phyloP scores from a whole-genome alignment of 2,888 invertebrate genomes.

The Dendrolimus pini region DNA sequence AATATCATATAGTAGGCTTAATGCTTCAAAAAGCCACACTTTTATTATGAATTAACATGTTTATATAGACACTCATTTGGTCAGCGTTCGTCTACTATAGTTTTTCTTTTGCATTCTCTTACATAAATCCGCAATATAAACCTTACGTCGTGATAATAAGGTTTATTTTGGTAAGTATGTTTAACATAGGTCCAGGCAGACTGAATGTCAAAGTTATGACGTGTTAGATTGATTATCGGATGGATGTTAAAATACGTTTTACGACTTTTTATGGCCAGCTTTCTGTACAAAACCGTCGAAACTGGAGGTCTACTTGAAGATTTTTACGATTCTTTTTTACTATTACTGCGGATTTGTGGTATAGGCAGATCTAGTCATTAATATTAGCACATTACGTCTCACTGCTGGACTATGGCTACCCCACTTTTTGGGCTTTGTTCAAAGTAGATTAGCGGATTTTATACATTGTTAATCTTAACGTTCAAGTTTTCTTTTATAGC shows the following conservation, averaged over 20 bases:
- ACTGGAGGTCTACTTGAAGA: conserved; percentile 14
- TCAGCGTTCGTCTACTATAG: conserved; percentile 44
- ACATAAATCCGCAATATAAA: conserved; percentile 14
- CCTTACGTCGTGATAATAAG: conserved; percentile 21
- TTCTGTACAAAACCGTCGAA: conserved; percentile 58
- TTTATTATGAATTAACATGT: conserved; percentile 74
- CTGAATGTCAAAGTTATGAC: conserved; percentile 77
- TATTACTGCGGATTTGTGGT: too few species aligned
- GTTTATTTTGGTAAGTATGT: conserved; percentile 23
- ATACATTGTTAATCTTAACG: too few species aligned
- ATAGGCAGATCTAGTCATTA: too few species aligned
- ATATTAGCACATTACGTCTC: too few species aligned
- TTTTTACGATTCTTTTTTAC: background rate
- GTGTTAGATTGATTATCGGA: conserved; percentile 78
- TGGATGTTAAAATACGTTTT: conserved; percentile 77
- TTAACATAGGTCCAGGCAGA: conserved; percentile 53
- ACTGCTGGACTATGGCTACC: too few species aligned
- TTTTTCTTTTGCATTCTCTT: conserved; percentile 44
- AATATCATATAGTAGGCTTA: conserved; percentile 40
- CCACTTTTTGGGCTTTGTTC: too few species aligned
- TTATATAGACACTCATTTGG: conserved; percentile 70
- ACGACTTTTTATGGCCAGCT: conserved; percentile 70
- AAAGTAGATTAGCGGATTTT: too few species aligned
- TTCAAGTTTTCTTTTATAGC: too few species aligned
- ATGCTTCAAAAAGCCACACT: conserved; percentile 47